Evolutionary conservation across 2,113 vertebrate species (phyloP).

Genomic region (Oryzias celebensis): DNA sequence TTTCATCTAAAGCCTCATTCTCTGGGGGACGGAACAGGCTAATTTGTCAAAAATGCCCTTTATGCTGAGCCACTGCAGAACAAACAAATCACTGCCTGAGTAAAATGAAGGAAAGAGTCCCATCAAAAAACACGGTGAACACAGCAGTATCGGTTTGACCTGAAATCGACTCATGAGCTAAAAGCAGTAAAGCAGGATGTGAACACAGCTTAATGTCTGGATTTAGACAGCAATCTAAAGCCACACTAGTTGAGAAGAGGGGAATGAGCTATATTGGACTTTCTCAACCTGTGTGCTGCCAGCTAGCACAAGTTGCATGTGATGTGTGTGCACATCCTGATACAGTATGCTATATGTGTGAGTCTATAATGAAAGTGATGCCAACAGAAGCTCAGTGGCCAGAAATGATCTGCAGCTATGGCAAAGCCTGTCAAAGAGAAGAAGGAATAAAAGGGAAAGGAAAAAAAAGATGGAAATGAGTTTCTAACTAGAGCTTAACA

Average conservation of each 20-base stretch:
- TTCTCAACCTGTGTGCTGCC: constrained; percentile 56
- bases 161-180: constrained; percentile 47
- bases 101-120: constrained; percentile 11
- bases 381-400: constrained; percentile 68
- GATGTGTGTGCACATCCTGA: constrained; percentile 23
- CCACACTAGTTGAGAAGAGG: constrained; percentile 32
- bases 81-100: background rate
- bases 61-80: background rate
- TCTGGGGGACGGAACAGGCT: background rate
- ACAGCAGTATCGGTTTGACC: constrained; percentile 44
- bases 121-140: constrained; percentile 22
- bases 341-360: constrained; percentile 13
- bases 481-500: background rate
- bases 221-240: constrained; percentile 65
- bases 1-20: too few species aligned
- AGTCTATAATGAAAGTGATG: constrained; percentile 52
- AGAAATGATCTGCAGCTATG: constrained; percentile 68
- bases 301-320: constrained; percentile 33
- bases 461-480: background rate
- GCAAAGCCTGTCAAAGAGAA: constrained; percentile 48
- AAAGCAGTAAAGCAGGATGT: constrained; percentile 59
- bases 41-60: background rate
- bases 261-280: constrained; percentile 48
- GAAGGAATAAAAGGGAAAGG: constrained; percentile 15
- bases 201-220: constrained; percentile 56